Evolutionary conservation across 2,113 vertebrate species (phyloP), one percentile per base, ranked within the genome.

Genomic region (Chamaea fasciata): DNA sequence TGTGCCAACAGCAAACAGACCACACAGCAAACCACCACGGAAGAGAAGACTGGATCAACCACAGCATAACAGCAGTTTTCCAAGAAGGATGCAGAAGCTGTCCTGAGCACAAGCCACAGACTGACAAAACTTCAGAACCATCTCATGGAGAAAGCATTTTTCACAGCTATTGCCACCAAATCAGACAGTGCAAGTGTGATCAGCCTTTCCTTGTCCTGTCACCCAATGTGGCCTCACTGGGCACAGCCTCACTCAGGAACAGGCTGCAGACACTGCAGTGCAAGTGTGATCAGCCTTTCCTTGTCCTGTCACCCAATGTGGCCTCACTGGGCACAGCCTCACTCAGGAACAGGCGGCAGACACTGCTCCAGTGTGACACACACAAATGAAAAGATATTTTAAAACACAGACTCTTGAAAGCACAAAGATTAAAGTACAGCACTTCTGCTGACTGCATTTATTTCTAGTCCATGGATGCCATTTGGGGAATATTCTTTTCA

Each of bases 231-330:
- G 28, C 57, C 37, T 46, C 57, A 24, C 18, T 31, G 16, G 26
- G 37, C 62, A 76, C 42, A 50, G 28, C 6, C 39, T 19, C 30
- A 7, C 21, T 35, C 31, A 31, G 39, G 15, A 41, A 56, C 42
- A 88, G 64, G 47, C 30, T 86, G 75, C 63, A 91, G 37, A 49
- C n/a, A n/a, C n/a, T n/a, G n/a, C 23, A 83, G 35, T 3, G n/a
- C 19, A 68, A 62, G 21, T 18, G 30, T 46, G 67, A 67, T 42
- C 74, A 47, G 63, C 46, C 42, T 44, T 33, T 3, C 67, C 50
- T 42, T 1, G 0, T 27, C 67, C 63, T 55, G 37, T n/a, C 21
- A 35, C 30, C 7, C 70, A 35, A 0, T 0, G 2, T 10, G 23
- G 28, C 57, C 37, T 46, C 57, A 24, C 18, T 31, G 16, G 26